phyloP scores from a whole-genome alignment of 2,113 vertebrate genomes.

The Catharus minimus region DNA sequence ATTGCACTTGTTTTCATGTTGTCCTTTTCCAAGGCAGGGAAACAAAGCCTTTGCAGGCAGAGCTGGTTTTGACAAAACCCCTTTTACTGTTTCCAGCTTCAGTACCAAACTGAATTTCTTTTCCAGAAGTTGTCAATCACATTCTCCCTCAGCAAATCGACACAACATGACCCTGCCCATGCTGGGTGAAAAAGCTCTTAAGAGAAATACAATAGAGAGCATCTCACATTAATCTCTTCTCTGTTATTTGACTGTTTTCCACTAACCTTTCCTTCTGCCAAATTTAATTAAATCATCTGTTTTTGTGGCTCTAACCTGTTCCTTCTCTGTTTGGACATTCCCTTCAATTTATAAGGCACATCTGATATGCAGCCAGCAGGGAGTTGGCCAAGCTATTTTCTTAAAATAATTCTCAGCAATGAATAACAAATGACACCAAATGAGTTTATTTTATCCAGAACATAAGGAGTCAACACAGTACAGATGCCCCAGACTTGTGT shows the following conservation, averaged over 20 bases:
- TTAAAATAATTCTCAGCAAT: background rate
- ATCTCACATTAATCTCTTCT: conserved; percentile 34
- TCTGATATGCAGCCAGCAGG: background rate
- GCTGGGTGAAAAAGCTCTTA: conserved; percentile 6
- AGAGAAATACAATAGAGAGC: conserved; percentile 27
- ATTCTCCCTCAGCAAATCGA: background rate
- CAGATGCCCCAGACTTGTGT: background rate
- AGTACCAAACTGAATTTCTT: background rate
- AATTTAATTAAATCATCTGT: conserved; percentile 55
- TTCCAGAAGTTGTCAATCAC: conserved; percentile 31
- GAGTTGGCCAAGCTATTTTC: background rate
- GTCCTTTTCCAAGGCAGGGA: background rate
- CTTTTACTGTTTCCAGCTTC: background rate
- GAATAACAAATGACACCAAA: background rate
- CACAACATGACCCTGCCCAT: background rate
- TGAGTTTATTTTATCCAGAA: background rate
- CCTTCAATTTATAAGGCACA: background rate
- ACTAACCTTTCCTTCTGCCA: conserved; percentile 60
- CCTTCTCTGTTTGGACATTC: conserved; percentile 7
- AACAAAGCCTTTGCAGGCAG: background rate
- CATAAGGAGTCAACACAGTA: background rate
- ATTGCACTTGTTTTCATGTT: background rate
- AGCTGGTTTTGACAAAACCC: background rate
- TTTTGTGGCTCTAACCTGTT: conserved; percentile 1
- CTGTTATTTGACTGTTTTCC: conserved; percentile 54